Conservation (phyloP, 2,797 vertebrate species). For the Thalassophryne amazonica region DNA sequence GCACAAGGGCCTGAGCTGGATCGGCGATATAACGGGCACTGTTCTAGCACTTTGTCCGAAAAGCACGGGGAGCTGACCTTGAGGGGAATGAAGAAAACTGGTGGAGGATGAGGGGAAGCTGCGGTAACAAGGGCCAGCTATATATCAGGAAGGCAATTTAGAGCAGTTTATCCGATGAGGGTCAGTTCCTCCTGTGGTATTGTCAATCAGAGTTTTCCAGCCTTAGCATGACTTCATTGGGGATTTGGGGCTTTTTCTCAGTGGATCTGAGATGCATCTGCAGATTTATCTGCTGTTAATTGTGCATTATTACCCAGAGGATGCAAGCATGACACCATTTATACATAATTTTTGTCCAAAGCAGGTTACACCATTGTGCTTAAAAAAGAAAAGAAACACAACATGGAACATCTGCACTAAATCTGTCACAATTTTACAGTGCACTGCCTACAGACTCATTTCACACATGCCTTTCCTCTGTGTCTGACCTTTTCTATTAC, state of each 20-base stretch:
- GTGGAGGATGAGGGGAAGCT: constrained; percentile 51
- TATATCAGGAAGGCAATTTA: constrained; percentile 82
- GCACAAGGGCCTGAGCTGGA: constrained; percentile 4
- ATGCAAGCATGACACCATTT: constrained; percentile 48
- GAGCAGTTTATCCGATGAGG: constrained; percentile 79
- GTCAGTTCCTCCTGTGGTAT: constrained; percentile 72
- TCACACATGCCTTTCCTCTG: constrained; percentile 54
- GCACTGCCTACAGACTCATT: constrained; percentile 41
- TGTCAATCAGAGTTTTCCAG: constrained; percentile 76
- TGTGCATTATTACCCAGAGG: constrained; percentile 44
- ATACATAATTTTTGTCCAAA: constrained; percentile 41
- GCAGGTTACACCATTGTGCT: constrained; percentile 20
- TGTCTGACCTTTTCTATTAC: constrained; percentile 70
- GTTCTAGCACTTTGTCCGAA: constrained; percentile 66
- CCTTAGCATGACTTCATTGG: constrained; percentile 41
- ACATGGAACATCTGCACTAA: constrained; percentile 41
- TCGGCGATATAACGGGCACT: constrained; percentile 48
- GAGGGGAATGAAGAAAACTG: constrained; percentile 74
- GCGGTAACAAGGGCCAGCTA: constrained; percentile 74
- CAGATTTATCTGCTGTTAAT: constrained; percentile 60
- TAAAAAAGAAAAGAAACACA: no score
- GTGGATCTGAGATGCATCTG: no score
- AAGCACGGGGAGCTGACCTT: constrained; percentile 73
- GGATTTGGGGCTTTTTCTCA: no score
- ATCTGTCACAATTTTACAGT: constrained; percentile 37